Evolutionary conservation across 2,888 invertebrate genomes (phyloP), one percentile per base, ranked within the genome.

Genomic region (Ernsta delagoae): DNA sequence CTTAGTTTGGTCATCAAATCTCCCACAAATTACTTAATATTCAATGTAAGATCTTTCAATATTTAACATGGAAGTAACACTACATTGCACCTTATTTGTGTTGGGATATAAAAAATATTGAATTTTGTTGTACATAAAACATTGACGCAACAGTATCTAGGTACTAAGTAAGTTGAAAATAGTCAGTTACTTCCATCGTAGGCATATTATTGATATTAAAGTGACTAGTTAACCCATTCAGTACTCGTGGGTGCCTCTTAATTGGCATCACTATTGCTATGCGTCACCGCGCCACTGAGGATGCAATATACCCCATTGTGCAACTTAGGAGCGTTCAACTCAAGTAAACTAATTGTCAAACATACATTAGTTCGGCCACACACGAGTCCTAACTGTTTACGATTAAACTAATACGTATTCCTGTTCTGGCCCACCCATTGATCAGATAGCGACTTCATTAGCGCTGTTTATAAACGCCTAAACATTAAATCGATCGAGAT

Each of bases 361-460:
- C 57, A 48, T 12, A 24, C 67, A 68, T 56, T 36, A 61, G 65
- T 4, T 5, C 56, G 61, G 16, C 24, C 61, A 24, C 8, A 48
- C 57, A 24, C 11, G 34, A 34, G 56, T 39, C 56, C 54, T 24
- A 4, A 48, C 57, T 68, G 68, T 62, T 68, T 68, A 67, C 60
- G 24, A 43, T 43, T 43, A 43, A 43, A 61, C 64, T 12, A 36
- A 48, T 36, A 7, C 43, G 60, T 66, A 43, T 66, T 36, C 6
- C 36, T 36, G 36, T 45, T 61, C 56, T 67, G 56, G 61, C 56
- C 64, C 61, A 66, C 59, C 67, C 67, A 68, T 57, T 48, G 68
- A 68, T 68, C 68, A 68, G 24, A 39, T 62, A 68, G 68, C 31
- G 68, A 68, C 68, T 68, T 68, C 62, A 68, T 68, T 62, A 68